phyloP scores from a whole-genome alignment of 2,888 invertebrate genomes.

The Trissolcus japonicus region DNA sequence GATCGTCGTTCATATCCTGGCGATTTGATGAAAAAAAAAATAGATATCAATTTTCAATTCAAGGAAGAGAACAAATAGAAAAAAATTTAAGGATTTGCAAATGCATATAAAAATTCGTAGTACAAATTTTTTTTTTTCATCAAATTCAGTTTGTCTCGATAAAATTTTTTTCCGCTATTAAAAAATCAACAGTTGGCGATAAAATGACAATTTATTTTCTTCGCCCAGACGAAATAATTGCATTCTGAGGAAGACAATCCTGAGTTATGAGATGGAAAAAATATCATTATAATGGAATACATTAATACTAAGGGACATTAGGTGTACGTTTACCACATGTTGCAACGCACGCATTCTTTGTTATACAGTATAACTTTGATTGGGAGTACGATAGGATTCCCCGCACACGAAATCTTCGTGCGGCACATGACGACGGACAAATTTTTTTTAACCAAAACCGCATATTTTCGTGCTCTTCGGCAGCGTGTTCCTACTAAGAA shows the following conservation, averaged over 20 bases:
- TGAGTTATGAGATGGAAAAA: constrained; percentile 12
- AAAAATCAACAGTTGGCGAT: constrained; percentile 6
- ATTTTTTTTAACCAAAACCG: constrained; percentile 20
- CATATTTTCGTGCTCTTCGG: constrained; percentile 20
- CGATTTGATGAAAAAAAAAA: too few species aligned
- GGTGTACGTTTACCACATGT: constrained; percentile 71
- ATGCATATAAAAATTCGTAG: too few species aligned
- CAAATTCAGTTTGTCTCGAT: not conserved
- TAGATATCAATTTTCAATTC: too few species aligned
- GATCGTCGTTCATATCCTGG: too few species aligned
- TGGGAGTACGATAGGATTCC: constrained; percentile 51
- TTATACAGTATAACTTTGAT: constrained; percentile 46
- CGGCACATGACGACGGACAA: constrained; percentile 40
- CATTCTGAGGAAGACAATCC: constrained; percentile 28
- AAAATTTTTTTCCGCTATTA: too few species aligned
- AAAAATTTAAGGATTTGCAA: too few species aligned
- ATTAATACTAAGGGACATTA: constrained; percentile 55
- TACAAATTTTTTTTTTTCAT: too few species aligned
- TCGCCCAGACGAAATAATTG: constrained; percentile 24
- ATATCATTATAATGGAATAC: constrained; percentile 43
- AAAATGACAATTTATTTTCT: constrained; percentile 10
- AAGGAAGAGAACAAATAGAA: too few species aligned
- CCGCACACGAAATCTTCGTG: constrained; percentile 46
- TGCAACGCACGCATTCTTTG: constrained; percentile 62
- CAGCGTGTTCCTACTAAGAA: constrained; percentile 12